Evolutionary conservation across 2,888 invertebrate genomes (phyloP), one percentile per base, ranked within the genome.

Genomic region (Linyphia triangularis): DNA sequence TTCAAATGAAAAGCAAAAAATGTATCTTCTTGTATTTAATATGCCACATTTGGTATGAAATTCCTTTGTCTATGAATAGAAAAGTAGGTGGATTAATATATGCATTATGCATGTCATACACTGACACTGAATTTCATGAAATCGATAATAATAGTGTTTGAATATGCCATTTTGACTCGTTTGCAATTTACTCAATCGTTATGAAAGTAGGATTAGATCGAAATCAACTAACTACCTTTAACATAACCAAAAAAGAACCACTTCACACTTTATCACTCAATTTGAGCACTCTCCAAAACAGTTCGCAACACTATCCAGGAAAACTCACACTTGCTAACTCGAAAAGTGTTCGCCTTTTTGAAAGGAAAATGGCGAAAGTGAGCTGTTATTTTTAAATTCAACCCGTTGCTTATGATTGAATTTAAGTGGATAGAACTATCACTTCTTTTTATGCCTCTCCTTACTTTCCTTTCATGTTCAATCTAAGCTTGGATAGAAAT

Each of bases 341-440:
- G 33, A 33, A 33, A 33, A 33, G 33, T n/a, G 51, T n/a, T 51
- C 51, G n/a, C 51, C n/a, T 51, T 51, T n/a, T n/a, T n/a, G 16
- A 51, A 13, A 51, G 51, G 51, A 3, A 51, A 51, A 51, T 16
- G n/a, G 5, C 13, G n/a, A 51, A 51, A 51, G 51, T 51, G 51
- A 57, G 13, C 19, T 19, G 72, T 83, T 83, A 83, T 83, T 83
- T 83, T 72, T 72, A 63, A 83, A 79, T 61, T 63, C 33, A 24
- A 61, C n/a, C 61, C 24, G 7, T n/a, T 28, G 59, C 16, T n/a
- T 61, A 24, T 40, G 37, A 77, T 19, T 73, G 57, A 37, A 70
- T 30, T 9, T 13, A 5, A 13, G 13, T 26, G 26, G 24, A 78
- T 22, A 77, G n/a, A 30, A 9, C 33, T 79, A 69, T 83, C 43